A percentile compares a stretch with the other conserved stretches of the same genome.
phyloP scores from a whole-genome alignment of 2,797 vertebrate species.

The Schizopygopsis pylzovi region DNA sequence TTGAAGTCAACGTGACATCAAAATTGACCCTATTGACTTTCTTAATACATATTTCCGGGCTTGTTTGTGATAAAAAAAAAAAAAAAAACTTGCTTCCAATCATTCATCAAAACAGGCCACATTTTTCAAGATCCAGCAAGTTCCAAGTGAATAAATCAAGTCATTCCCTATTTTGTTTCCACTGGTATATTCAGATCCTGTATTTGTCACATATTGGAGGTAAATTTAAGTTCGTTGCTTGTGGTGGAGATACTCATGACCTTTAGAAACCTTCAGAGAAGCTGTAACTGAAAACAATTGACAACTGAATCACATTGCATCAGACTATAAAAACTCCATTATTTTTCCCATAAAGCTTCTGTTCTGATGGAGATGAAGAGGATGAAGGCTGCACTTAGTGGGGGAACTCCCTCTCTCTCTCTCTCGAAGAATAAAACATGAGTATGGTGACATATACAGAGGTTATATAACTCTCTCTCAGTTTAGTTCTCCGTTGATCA shows the following conservation, averaged over 20 bases:
- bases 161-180: background rate
- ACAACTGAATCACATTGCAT: background rate
- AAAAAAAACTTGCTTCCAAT: background rate
- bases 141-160: slow-evolving; percentile 4
- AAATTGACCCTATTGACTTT: background rate
- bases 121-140: background rate
- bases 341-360: background rate
- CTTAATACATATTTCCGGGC: background rate
- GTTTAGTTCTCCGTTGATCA: slow-evolving; percentile 2
- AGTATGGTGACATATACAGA: slow-evolving; percentile 18
- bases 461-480: slow-evolving; percentile 23
- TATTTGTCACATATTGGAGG: background rate
- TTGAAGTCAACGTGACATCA: background rate
- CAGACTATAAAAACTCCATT: background rate
- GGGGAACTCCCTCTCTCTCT: slow-evolving; percentile 17
- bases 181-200: background rate
- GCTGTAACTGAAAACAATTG: background rate
- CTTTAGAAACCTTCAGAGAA: slow-evolving; percentile 14
- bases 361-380: background rate
- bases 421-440: slow-evolving; percentile 31
- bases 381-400: slow-evolving; percentile 5
- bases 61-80: background rate
- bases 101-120: background rate
- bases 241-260: background rate
- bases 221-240: background rate